Percentiles rank a stretch among this genome's conserved stretches.
phyloP scores from a whole-genome alignment of 2,888 invertebrate species.

The Nudaria mundana region DNA sequence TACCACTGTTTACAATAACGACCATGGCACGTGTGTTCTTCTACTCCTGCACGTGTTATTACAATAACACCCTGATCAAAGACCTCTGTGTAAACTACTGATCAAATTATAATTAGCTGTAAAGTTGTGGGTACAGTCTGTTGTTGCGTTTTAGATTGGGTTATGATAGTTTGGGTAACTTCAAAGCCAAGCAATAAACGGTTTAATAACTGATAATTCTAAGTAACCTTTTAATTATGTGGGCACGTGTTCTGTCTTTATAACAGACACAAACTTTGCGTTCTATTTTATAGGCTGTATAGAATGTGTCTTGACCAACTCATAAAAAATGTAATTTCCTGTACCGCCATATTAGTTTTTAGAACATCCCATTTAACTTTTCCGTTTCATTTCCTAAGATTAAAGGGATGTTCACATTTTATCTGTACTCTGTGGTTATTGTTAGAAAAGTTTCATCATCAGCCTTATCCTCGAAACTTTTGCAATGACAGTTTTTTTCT shows the following conservation, averaged over 20 bases:
- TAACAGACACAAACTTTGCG: not conserved
- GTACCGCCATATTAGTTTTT: constrained; percentile 16
- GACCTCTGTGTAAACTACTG: constrained; percentile 49
- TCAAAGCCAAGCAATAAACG: constrained; percentile 11
- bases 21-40: constrained; percentile 43
- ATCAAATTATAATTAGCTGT: constrained; percentile 44
- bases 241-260: not conserved
- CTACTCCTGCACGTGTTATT: constrained; percentile 49
- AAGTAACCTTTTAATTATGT: not conserved
- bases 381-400: constrained; percentile 12
- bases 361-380: constrained; percentile 17
- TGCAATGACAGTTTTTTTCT: constrained; percentile 10
- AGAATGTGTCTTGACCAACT: constrained; percentile 4
- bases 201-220: constrained; percentile 1
- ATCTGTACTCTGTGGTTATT: too few relatives aligned
- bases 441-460: constrained; percentile 19
- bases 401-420: constrained; percentile 17
- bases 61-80: constrained; percentile 69
- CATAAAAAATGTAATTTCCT: constrained; percentile 1
- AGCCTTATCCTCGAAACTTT: constrained; percentile 5
- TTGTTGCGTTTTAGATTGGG: constrained; percentile 13
- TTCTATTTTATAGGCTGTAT: not conserved
- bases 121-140: constrained; percentile 16
- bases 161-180: constrained; percentile 17
- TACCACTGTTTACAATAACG: constrained; percentile 49